These are phyloP conservation scores for human DNA, from an alignment of 2,113 vertebrate species.

Conservation along the genomic window GRCh38 chr4:3706501-3707000, in stretches of 20 bases:
- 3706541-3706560: accelerated
- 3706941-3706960: background rate
- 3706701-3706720: background rate
- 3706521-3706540: accelerated
- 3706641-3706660: background rate
- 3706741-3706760: background rate
- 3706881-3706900: background rate
- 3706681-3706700: accelerated
- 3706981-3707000: background rate
- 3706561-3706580: accelerated
- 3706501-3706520: too few relatives aligned
- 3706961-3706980: background rate
- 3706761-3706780: accelerated
- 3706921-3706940: constrained; percentile 61
- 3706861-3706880: background rate
- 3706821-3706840: background rate
- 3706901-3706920: constrained; percentile 63
- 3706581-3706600: accelerated
- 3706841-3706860: background rate
- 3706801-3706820: background rate
- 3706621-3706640: background rate
- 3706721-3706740: accelerated
- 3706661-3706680: background rate
- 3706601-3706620: background rate
- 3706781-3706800: background rate